These are phyloP conservation scores for Lytechinus pictus DNA, from an alignment of 35 echinoderm and acorn worm species.

Conservation along the genomic window DNA sequence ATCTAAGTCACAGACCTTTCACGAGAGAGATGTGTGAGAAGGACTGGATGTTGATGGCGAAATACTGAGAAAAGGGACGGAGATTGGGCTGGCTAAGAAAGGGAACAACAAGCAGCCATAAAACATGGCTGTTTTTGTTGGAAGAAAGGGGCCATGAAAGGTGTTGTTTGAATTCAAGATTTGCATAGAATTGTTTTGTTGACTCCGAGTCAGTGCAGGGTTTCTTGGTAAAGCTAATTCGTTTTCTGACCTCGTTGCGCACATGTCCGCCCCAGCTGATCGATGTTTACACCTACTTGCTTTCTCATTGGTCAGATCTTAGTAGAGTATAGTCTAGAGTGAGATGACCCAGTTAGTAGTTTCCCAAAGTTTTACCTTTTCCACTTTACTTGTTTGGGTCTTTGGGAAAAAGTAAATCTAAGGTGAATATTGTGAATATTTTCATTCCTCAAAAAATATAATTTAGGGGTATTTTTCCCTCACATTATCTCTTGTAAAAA, in stretches of 20 bases:
- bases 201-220: not conserved
- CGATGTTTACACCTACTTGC: not conserved
- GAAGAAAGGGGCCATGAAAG: not conserved
- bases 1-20: no score
- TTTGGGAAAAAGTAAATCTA: no score
- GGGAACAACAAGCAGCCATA: not conserved
- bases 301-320: not conserved
- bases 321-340: not conserved
- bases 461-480: no score
- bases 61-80: not conserved
- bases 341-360: no score
- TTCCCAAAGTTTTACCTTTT: no score
- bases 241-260: not conserved
- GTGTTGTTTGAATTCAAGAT: not conserved
- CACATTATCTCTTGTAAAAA: not conserved
- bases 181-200: not conserved
- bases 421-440: no score
- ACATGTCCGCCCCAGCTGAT: not conserved
- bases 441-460: no score
- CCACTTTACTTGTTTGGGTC: no score
- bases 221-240: not conserved
- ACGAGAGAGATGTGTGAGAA: not conserved
- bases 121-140: not conserved
- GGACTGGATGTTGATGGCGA: not conserved
- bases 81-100: not conserved